Conservation (phyloP, 2,888 invertebrate genomes). For the Bembecia ichneumoniformis region DNA sequence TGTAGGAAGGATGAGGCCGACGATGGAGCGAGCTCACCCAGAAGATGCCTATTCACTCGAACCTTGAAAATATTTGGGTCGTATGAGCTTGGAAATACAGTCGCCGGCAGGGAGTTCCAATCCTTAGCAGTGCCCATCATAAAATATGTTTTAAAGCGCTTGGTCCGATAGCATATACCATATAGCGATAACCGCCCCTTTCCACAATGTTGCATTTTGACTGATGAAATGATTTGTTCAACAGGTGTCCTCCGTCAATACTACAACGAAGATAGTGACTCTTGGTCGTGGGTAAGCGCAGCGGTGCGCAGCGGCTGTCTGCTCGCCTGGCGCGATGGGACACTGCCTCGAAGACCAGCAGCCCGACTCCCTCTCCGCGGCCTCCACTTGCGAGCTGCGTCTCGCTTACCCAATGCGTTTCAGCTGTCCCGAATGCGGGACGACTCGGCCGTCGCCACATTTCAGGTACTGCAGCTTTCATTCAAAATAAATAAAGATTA, state of each 20-base stretch:
- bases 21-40: too few species aligned
- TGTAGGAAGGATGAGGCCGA: too few species aligned
- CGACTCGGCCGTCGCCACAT: slow-evolving; percentile 63
- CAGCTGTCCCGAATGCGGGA: slow-evolving; percentile 60
- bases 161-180: too few species aligned
- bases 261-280: slow-evolving; percentile 50
- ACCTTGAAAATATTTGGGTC: too few species aligned
- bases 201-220: too few species aligned
- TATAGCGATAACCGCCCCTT: too few species aligned
- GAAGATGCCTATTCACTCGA: too few species aligned
- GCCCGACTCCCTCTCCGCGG: slow-evolving; percentile 54
- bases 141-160: too few species aligned
- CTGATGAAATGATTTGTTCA: background rate
- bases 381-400: slow-evolving; percentile 50
- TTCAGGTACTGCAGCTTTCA: slow-evolving; percentile 41
- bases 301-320: slow-evolving; percentile 56
- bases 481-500: too few species aligned
- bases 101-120: too few species aligned
- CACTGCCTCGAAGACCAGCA: slow-evolving; percentile 53
- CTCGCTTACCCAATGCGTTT: slow-evolving; percentile 54
- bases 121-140: too few species aligned
- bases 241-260: slow-evolving; percentile 62
- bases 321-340: slow-evolving; percentile 63
- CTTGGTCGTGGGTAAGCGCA: slow-evolving; percentile 63
- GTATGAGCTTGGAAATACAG: too few species aligned